Evolutionary conservation across 2,888 invertebrate genomes (phyloP), one percentile per base, ranked within the genome.

Genomic region (Cerceris ruficornis): DNA sequence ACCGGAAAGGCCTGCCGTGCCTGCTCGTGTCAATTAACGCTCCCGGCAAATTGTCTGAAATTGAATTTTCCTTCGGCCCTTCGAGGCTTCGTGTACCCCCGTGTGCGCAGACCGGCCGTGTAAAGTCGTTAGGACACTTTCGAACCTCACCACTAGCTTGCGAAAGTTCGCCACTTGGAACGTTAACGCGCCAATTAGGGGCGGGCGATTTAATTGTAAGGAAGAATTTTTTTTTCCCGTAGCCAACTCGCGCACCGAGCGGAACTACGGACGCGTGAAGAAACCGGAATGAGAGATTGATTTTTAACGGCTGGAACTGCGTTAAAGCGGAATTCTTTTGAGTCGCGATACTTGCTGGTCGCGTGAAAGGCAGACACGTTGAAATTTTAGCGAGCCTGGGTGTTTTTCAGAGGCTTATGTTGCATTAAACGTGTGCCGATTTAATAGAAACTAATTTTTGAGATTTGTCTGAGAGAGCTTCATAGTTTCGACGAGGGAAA

Each of bases 11-110:
- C 55, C 61, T 49, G 62, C 58, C 59, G 52, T 54, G 15, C 60
- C 71, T 68, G 65, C 66, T 77, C 82, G 75, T 73, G 59, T 82
- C 87, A 86, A 88, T 89, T 89, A 89, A 82, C 83, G 80, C 69
- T 72, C 71, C 75, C 67, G 82, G 82, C 80, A 80, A 88, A 88
- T 89, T 86, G 82, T 80, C 68, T 64, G 83, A 79, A 88, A 88
- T 87, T 77, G 80, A 86, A 84, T 89, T 88, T 84, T 88, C 84
- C 76, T 66, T 66, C 65, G 49, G 54, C 15, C 4, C 8, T 54
- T 42, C 60, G 52, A 52, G 50, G 17, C 15, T 11, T 42, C 52
- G 28, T 55, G 57, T 54, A 28, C 69, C 15, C 9, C 28, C 52
- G 28, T 55, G 57, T 54, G 28, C 69, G 41, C 28, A 28, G 28